Evolutionary conservation across 2,888 invertebrate genomes (phyloP), one percentile per base, ranked within the genome.

Genomic region (Lingula anatina): DNA sequence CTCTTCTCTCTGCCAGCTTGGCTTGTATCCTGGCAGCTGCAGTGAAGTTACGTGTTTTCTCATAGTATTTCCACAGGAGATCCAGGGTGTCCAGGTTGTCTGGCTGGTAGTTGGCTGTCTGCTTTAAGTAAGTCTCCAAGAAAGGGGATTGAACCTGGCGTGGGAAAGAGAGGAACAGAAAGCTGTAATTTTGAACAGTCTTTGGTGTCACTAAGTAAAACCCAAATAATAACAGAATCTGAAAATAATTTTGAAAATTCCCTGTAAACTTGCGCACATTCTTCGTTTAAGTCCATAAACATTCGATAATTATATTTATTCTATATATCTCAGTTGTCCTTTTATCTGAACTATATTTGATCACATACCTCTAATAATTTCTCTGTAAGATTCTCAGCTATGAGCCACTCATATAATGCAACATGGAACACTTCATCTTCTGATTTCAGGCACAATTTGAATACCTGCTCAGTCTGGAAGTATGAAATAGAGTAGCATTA

Each of bases 51-150:
- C 88, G 87, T 66, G 86, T 87, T 72, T 88, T 88, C 77, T 97
- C 95, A 68, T 96, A 93, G 73, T 89, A 94, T 77, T 92, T 92
- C 96, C 97, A 97, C 49, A 97, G 79, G 57, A 97, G 79, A 73
- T 95, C 91, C 57, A 88, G 82, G 75, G 59, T 83, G 78, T 43
- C 86, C 82, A 7, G 85, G 83, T 72, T 81, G 44, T 68, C 70
- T 3, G 62, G 55, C 42, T 62, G 65, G 42, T 56, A 58, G 24
- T 58, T 54, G 15, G 70, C 59, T 28, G 65, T 62, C 52, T 79
- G 70, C 49, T 78, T 83, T 40, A 93, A 79, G 76, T 88, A 92
- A 25, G 84, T 81, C 73, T 92, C 90, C 41, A 93, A 79, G 9
- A 86, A 88, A 2, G 86, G 81, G 37, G 80, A 79, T 56, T 78